These are phyloP conservation scores for Hozukius guyotensis DNA, from an alignment of 2,797 vertebrate species.

Conservation along the genomic window DNA sequence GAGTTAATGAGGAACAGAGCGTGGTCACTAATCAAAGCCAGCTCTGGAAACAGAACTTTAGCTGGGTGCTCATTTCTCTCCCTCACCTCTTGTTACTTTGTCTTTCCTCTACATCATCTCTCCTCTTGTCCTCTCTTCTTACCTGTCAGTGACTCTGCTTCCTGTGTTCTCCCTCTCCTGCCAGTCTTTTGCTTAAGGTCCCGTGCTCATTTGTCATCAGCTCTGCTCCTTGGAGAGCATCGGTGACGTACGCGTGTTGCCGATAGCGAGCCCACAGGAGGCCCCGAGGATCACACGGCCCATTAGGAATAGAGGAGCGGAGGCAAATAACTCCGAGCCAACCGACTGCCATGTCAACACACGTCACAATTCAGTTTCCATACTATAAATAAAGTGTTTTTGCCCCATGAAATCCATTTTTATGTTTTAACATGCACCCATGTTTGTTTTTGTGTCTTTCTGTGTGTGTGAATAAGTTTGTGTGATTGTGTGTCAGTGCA, in stretches of 20 bases:
- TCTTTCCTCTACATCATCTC: conserved; percentile 65
- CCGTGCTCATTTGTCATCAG: conserved; percentile 28
- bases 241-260: conserved; percentile 37
- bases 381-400: not conserved
- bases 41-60: conserved; percentile 78
- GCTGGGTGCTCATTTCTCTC: conserved; percentile 71
- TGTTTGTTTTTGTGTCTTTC: not conserved
- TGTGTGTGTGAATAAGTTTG: not conserved
- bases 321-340: conserved; percentile 51
- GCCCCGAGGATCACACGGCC: conserved; percentile 54
- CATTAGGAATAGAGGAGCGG: conserved; percentile 58
- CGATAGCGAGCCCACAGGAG: conserved; percentile 33
- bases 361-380: conserved; percentile 5
- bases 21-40: conserved; percentile 83
- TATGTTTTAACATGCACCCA: not conserved
- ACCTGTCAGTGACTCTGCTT: conserved; percentile 45
- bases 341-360: conserved; percentile 36
- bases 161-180: conserved; percentile 35
- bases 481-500: conserved; percentile 14
- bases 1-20: conserved; percentile 83
- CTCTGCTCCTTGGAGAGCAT: conserved; percentile 15
- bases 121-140: conserved; percentile 44
- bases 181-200: conserved; percentile 11
- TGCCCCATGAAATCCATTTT: not conserved
- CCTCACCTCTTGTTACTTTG: conserved; percentile 60